Base-by-base conservation (phyloP, 2,797 vertebrate genomes). In the Pampus argenteus region DNA sequence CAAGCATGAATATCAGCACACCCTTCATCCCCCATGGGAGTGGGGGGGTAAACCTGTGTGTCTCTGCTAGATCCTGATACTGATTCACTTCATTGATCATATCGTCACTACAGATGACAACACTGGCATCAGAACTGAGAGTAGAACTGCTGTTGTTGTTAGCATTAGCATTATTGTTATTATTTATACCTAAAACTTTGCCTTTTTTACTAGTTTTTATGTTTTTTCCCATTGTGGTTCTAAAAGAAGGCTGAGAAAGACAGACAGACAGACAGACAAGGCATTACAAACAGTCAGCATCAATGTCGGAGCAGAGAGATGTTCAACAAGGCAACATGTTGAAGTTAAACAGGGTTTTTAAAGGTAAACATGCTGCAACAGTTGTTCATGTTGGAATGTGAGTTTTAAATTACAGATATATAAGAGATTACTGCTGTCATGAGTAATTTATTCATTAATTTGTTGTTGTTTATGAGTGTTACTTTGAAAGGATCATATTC, bases 1-100 rank as follows among this genome's bases (percentile, higher is more conserved):
- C 88, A 92, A 93, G 92, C 92, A 91, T 86, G 83, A 92, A 90
- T 78, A 79, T 90, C 80, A 91, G 88, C 86, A 84, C 73, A 81
- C 59, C 47, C 42, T 22, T 7, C 48, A 26, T 4, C 29, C 44
- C n/a, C 54, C 1, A 8, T n/a, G n/a, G n/a, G n/a, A n/a, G n/a
- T n/a, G n/a, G n/a, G n/a, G n/a, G n/a, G n/a, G n/a, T 2, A 40
- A 31, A 31, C 29, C 29, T 31, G 29, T 31, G 38, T 15, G 23
- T 72, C 49, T 52, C 78, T 75, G 71, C 65, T 65, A 6, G 48
- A 60, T 69, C 67, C 73, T 76, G 63, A 76, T 60, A 75, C 51
- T 67, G 75, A 76, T 62, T 42, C 5, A 71, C 34, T 20, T 76
- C 28, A 55, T 13, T 31, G 60, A 67, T 67, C 23, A 34, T 23